Base-by-base conservation (phyloP, 2,113 vertebrate genomes). In the Gambusia holbrooki region DNA sequence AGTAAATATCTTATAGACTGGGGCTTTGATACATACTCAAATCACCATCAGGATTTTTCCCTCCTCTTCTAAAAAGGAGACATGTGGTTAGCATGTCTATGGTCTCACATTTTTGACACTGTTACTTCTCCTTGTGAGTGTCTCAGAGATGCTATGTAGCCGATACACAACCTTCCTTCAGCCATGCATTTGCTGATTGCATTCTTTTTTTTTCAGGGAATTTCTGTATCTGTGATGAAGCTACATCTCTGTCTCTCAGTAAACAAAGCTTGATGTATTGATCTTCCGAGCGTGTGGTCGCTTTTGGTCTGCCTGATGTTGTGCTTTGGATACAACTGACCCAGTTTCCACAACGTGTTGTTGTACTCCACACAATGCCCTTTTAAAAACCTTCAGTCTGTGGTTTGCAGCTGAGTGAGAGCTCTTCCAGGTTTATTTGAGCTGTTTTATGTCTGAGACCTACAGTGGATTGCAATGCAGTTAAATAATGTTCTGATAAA, bases 251-350 rank as follows among this genome's bases (percentile, higher is more conserved):
- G 70, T 71, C 63, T 75, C 62, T 75, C 51, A 19, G 6, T 61
- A 64, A 66, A 66, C 73, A 62, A 62, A 25, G 66, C 32, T 81
- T 66, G n/a, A 71, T 45, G 27, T 71, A 71, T 71, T 66, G 63
- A 81, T 71, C 63, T 71, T 51, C 63, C 66, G 62, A 65, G 66
- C 37, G 30, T 10, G 5, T 66, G 68, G 29, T 61, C 27, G 54
- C 63, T 28, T 72, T 69, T 69, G 76, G 62, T 62, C 58, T 64
- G 66, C 67, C 28, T 64, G 60, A 54, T 77, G 51, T 58, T 27
- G 17, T 63, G 66, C 65, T 69, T 42, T 68, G 58, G 66, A 69
- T 45, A 66, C 54, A 68, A 32, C 64, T 67, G 66, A 76, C 28
- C 40, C 66, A 63, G 40, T 69, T 63, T 76, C 74, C 27, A 40